phyloP scores from a whole-genome alignment of 2,113 vertebrate species.

The Neogale vison region DNA sequence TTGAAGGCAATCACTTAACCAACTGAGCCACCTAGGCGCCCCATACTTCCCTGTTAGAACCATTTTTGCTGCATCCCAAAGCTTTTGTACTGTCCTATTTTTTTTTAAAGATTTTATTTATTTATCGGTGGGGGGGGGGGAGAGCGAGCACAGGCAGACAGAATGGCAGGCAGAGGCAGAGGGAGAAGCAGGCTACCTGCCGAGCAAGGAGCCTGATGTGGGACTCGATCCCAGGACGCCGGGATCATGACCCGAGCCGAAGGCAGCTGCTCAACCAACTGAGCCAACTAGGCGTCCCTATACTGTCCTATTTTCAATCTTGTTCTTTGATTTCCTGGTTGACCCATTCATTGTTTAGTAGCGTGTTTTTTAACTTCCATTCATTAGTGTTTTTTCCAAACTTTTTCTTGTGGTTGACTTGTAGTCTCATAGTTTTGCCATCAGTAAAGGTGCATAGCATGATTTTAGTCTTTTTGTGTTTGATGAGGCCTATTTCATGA shows the following conservation, averaged over 20 bases:
- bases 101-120: no score
- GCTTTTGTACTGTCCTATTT: neutral
- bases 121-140: no score
- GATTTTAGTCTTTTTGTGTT: neutral
- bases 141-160: no score
- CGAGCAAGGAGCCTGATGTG: no score
- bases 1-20: no score
- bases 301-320: neutral
- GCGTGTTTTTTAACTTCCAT: neutral
- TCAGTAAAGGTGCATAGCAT: neutral
- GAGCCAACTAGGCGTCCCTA: no score
- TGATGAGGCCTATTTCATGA: neutral
- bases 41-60: neutral
- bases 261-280: no score
- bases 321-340: neutral
- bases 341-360: neutral
- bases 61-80: neutral
- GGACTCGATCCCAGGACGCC: no score
- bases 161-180: no score
- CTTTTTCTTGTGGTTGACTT: neutral
- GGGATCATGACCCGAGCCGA: no score
- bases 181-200: no score
- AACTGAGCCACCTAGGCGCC: no score
- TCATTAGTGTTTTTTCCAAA: neutral
- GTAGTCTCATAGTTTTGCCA: neutral